Base-by-base conservation (phyloP, 1,140 invertebrate genomes). In the Procambarus virginalis region DNA sequence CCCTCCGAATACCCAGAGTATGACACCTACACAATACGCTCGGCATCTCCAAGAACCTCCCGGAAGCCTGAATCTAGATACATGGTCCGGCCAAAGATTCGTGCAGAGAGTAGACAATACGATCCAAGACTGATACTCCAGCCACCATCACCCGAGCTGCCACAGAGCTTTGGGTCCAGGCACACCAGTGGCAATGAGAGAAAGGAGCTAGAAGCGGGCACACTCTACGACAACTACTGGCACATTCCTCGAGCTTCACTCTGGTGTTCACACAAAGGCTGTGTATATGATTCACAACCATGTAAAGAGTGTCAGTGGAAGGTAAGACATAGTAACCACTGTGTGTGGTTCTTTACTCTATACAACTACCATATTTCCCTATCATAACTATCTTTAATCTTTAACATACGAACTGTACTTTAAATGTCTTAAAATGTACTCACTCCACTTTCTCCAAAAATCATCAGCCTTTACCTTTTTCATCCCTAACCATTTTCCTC, bases 161-260 rank as follows among this genome's bases (percentile, higher is more conserved):
- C 87, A 51, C n/a, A n/a, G n/a, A 60, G 64, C 14, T 49, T 78
- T 45, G 68, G 51, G 45, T 75, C 68, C 68, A 73, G 5, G 8
- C 22, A 73, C 22, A 73, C 5, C n/a, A 34, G 10, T 34, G 20
- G 22, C 6, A 60, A 34, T 22, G 70, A 64, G 14, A n/a, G 79
- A 6, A 60, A 58, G 76, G 51, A 60, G 34, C 14, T 12, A 12
- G 58, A 60, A 10, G n/a, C 49, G 51, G 83, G 45, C 0, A 2
- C 34, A 17, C 55, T 78, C n/a, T 77, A 89, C 14, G 79, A 83
- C 49, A 22, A 34, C 3, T 80, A 64, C 14, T 90, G 89, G 82
- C 89, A 90, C 45, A 90, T 90, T 46, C 89, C 89, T 34, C 73
- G 89, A 83, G 89, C 89, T 14, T 68, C 89, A 10, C 60, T 90